Evolutionary conservation across 2,797 vertebrate species (phyloP).

Genomic region (Myotis findleyi): DNA sequence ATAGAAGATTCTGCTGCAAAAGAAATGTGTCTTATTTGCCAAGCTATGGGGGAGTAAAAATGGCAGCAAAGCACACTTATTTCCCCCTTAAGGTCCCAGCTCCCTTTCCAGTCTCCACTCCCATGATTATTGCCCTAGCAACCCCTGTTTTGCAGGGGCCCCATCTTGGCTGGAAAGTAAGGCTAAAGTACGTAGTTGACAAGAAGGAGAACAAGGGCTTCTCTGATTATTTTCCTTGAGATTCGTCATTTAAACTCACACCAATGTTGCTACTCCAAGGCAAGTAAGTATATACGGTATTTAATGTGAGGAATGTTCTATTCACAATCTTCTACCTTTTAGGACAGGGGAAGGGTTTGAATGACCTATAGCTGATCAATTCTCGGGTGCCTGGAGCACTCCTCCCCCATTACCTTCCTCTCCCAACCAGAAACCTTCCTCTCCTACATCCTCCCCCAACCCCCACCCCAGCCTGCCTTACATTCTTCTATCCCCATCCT

Average conservation of each 20-base stretch:
- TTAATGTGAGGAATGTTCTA: constrained; percentile 8
- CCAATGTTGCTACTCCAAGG: neutral
- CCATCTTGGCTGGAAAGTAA: neutral
- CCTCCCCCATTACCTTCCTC: neutral
- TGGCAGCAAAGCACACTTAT: neutral
- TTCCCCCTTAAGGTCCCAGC: neutral
- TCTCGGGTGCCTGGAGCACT: neutral
- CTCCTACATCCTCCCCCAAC: neutral
- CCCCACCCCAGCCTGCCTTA: neutral
- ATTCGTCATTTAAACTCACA: neutral
- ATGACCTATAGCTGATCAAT: constrained; percentile 61
- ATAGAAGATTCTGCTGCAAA: constrained; percentile 17
- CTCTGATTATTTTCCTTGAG: neutral
- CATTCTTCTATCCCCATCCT: constrained; percentile 25
- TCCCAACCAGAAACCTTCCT: neutral
- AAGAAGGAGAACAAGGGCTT: neutral
- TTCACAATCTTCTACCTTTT: constrained; percentile 60
- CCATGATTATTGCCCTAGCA: neutral
- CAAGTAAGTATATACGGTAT: constrained; percentile 43
- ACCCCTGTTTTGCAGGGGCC: neutral
- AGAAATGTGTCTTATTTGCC: neutral
- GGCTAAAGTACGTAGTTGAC: neutral
- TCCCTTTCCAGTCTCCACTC: neutral
- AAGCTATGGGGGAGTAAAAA: neutral
- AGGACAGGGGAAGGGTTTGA: constrained; percentile 25